These are phyloP conservation scores for Balaeniceps rex DNA, from an alignment of 2,113 vertebrate genomes.

Conservation along the genomic window DNA sequence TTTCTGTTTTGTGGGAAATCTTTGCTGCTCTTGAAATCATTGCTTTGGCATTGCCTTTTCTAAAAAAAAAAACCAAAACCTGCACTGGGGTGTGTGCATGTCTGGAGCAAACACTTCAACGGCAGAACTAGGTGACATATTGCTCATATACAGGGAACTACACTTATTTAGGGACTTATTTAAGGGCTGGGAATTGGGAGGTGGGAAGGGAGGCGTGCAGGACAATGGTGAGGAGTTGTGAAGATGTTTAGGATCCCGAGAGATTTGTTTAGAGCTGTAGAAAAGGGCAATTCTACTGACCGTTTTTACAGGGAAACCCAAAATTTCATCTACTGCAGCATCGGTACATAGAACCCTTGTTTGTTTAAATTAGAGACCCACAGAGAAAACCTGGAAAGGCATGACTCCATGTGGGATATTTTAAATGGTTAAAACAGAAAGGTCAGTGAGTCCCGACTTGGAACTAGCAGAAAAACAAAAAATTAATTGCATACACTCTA, in stretches of 20 bases:
- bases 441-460: background rate
- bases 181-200: background rate
- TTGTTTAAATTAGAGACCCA: background rate
- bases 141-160: background rate
- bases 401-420: background rate
- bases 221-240: background rate
- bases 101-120: background rate
- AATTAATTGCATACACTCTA: background rate
- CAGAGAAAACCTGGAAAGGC: background rate
- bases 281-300: background rate
- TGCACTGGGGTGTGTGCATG: fast-evolving
- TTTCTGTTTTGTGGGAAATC: background rate
- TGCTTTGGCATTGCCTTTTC: background rate
- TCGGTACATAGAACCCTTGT: background rate
- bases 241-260: background rate
- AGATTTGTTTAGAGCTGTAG: background rate
- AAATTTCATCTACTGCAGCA: background rate
- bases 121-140: background rate
- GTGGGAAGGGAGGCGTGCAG: background rate
- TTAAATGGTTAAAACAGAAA: background rate
- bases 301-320: background rate
- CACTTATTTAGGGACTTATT: background rate
- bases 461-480: background rate
- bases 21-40: background rate
- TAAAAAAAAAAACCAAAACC: background rate